Evolutionary conservation across 2,888 invertebrate genomes (phyloP).

Genomic region (Furcula furcula): DNA sequence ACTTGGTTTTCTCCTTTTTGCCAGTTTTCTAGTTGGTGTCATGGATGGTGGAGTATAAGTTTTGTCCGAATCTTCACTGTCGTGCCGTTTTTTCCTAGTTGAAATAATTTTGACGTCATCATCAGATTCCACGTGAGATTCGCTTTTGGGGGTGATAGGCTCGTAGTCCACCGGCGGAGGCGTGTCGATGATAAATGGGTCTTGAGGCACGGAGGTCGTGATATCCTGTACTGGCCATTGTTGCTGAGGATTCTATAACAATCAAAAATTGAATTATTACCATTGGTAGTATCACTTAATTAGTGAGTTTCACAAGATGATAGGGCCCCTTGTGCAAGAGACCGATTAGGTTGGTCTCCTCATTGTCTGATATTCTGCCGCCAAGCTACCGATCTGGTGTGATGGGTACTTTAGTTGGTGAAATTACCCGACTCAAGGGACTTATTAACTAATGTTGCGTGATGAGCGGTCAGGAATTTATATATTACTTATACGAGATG

Average conservation of each 20-base stretch:
- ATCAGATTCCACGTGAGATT: slow-evolving; percentile 67
- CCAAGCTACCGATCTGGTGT: too few species aligned
- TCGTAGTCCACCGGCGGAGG: slow-evolving; percentile 55
- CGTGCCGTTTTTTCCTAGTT: slow-evolving; percentile 46
- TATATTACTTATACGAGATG: too few species aligned
- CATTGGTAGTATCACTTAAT: too few species aligned
- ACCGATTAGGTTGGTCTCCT: too few species aligned
- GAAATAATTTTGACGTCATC: slow-evolving; percentile 50
- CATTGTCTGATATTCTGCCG: too few species aligned
- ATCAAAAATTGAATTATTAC: slow-evolving; percentile 12
- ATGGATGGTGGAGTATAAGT: slow-evolving; percentile 64
- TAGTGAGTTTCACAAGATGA: too few species aligned
- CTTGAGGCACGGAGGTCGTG: slow-evolving; percentile 18
- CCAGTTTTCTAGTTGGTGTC: slow-evolving; percentile 51
- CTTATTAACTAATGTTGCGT: too few species aligned
- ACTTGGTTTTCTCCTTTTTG: slow-evolving; percentile 56
- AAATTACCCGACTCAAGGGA: too few species aligned
- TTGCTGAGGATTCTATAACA: slow-evolving; percentile 43
- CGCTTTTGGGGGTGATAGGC: slow-evolving; percentile 67
- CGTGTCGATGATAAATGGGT: slow-evolving; percentile 37
- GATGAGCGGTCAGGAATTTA: too few species aligned
- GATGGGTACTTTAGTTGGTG: too few species aligned
- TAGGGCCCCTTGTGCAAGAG: too few species aligned
- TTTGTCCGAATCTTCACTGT: slow-evolving; percentile 73
- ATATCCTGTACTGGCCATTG: slow-evolving; percentile 36